Percentiles rank a stretch among this genome's conserved stretches.
phyloP scores from a whole-genome alignment of 2,113 vertebrate genomes.

The Hiodon tergisus region DNA sequence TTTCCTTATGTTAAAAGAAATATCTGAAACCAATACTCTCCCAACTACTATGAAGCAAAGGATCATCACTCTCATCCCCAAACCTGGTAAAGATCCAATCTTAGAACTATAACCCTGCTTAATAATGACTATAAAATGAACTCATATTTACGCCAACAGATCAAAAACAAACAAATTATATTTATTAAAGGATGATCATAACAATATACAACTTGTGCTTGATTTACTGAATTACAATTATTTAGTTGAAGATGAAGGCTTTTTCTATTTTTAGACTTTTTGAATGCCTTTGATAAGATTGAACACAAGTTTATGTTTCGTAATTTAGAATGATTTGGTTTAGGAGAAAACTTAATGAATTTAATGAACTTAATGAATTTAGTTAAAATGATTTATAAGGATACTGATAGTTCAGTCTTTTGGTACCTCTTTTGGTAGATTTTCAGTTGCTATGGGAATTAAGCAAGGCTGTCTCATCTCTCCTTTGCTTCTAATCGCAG shows the following conservation, averaged over 20 bases:
- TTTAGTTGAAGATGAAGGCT: background rate
- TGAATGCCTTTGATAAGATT: background rate
- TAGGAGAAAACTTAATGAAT: background rate
- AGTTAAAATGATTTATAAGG: background rate
- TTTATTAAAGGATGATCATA: background rate
- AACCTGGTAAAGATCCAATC: background rate
- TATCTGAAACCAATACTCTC: no score
- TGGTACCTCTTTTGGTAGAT: background rate
- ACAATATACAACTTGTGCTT: background rate
- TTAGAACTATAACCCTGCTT: background rate
- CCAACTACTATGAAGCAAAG: no score
- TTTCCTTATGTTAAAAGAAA: background rate
- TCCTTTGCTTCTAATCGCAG: background rate
- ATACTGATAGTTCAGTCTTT: background rate
- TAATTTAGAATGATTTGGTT: background rate
- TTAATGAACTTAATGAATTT: background rate
- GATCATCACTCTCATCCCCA: no score
- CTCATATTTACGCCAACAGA: background rate
- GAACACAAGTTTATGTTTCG: background rate
- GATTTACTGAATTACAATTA: background rate
- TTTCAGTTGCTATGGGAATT: background rate
- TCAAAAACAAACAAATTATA: background rate
- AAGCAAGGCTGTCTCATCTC: background rate
- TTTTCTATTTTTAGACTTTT: background rate
- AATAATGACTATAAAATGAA: background rate